A percentile compares a stretch with the other conserved stretches of the same genome.
These are phyloP conservation scores for Dolichopus griseipennis DNA, from an alignment of 2,888 invertebrate genomes.

Conservation along the genomic window DNA sequence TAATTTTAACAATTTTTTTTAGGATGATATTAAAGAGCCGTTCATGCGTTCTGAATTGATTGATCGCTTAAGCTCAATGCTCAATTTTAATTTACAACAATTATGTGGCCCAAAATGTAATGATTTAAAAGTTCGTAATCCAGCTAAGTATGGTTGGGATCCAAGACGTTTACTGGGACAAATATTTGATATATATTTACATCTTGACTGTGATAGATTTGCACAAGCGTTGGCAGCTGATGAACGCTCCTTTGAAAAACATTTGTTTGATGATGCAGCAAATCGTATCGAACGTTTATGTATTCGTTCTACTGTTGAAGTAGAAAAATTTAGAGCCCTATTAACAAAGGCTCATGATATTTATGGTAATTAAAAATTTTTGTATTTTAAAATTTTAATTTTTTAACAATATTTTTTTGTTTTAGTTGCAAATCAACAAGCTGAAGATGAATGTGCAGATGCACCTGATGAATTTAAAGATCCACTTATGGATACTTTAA, in stretches of 20 bases:
- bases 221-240: conserved; percentile 89
- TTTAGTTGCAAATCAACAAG: conserved; percentile 66
- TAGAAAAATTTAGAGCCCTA: conserved; percentile 73
- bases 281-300: conserved; percentile 67
- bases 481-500: conserved; percentile 93
- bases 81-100: conserved; percentile 95
- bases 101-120: conserved; percentile 94
- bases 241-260: conserved; percentile 91
- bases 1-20: conserved; percentile 12
- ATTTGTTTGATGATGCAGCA: conserved; percentile 86
- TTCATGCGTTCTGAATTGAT: conserved; percentile 90
- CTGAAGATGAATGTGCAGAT: conserved; percentile 87
- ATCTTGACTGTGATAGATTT: conserved; percentile 85
- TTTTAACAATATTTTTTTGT: conserved; percentile 7
- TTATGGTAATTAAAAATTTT: conserved; percentile 45
- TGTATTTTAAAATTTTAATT: conserved; percentile 1
- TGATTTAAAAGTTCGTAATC: conserved; percentile 82
- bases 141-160: conserved; percentile 96
- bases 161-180: conserved; percentile 84
- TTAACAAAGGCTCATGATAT: conserved; percentile 71
- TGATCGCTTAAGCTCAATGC: conserved; percentile 92
- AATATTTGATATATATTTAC: conserved; percentile 93
- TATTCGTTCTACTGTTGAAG: conserved; percentile 77
- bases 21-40: conserved; percentile 81
- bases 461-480: conserved; percentile 95